phyloP scores from a whole-genome alignment of 2,797 vertebrate species.

The Diceros bicornis region DNA sequence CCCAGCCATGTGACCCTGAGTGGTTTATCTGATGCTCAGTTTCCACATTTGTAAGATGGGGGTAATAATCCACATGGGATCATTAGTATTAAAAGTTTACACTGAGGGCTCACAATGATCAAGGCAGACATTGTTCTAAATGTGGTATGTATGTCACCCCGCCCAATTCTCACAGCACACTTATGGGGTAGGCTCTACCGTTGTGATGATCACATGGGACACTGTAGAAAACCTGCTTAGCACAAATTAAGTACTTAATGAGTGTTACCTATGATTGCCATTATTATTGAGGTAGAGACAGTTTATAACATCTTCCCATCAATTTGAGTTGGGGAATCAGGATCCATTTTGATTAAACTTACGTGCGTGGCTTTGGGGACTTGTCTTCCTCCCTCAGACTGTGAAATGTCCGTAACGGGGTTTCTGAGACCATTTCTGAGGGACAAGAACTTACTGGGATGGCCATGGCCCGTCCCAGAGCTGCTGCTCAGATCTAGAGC shows the following conservation, averaged over 20 bases:
- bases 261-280: neutral
- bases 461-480: too few relatives aligned
- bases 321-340: neutral
- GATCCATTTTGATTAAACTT: neutral
- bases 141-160: accelerated
- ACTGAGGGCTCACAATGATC: neutral
- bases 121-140: neutral
- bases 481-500: neutral
- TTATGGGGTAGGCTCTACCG: accelerated
- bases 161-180: neutral
- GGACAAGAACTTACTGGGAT: neutral
- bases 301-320: neutral
- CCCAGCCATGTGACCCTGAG: neutral
- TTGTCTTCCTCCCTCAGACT: neutral
- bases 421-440: neutral
- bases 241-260: neutral
- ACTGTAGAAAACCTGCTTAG: neutral
- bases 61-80: neutral
- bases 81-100: neutral
- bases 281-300: neutral
- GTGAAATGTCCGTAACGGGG: neutral
- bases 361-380: neutral
- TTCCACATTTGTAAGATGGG: neutral
- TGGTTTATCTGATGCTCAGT: neutral
- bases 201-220: accelerated